These are phyloP conservation scores for Chromis chromis DNA, from an alignment of 2,797 vertebrate species.

Conservation along the genomic window DNA sequence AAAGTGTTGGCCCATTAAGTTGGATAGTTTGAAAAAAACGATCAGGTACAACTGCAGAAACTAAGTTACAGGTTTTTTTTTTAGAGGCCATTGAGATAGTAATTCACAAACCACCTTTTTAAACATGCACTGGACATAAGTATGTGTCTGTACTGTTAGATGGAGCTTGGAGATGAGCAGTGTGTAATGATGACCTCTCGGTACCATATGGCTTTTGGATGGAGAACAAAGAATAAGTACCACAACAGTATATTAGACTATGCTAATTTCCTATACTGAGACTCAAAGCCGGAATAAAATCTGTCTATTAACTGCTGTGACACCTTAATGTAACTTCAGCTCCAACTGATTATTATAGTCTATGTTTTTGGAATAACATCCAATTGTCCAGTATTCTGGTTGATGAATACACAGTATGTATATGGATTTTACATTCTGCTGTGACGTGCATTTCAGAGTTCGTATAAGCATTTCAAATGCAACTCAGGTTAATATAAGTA, in stretches of 20 bases:
- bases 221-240: background rate
- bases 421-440: background rate
- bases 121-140: background rate
- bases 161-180: background rate
- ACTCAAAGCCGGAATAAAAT: background rate
- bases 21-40: constrained; percentile 10
- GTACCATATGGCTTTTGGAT: background rate
- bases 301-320: background rate
- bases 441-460: background rate
- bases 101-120: constrained; percentile 22
- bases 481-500: background rate
- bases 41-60: constrained; percentile 1
- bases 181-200: constrained; percentile 4
- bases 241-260: background rate
- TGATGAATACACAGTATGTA: background rate
- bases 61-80: constrained; percentile 19
- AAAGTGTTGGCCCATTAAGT: constrained; percentile 10
- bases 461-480: background rate
- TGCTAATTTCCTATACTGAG: background rate
- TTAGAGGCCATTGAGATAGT: constrained; percentile 20
- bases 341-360: background rate
- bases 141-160: background rate
- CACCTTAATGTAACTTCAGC: background rate
- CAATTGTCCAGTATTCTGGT: too few relatives aligned
- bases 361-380: background rate